Conservation (phyloP, 2,888 invertebrate genomes). For the Hypselothyrea guttata region DNA sequence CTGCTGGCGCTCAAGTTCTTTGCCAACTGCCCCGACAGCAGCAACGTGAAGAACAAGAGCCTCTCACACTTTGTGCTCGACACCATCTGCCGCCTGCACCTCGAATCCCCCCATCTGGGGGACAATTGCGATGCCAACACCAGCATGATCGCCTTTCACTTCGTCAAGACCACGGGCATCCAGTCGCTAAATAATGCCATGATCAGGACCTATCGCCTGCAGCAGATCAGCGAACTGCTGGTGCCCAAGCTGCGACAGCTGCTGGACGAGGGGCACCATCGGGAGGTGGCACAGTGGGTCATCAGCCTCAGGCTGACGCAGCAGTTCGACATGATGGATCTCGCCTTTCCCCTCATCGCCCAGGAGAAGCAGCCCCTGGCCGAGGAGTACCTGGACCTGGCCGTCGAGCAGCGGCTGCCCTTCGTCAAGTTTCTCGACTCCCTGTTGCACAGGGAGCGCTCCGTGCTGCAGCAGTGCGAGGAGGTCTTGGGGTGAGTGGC, state of each 20-base stretch:
- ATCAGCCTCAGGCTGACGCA: slow-evolving; percentile 86
- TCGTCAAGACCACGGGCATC: slow-evolving; percentile 87
- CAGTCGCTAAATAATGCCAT: slow-evolving; percentile 86
- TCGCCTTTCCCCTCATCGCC: slow-evolving; percentile 90
- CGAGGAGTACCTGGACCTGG: slow-evolving; percentile 88
- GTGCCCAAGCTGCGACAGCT: slow-evolving; percentile 85
- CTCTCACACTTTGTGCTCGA: slow-evolving; percentile 84
- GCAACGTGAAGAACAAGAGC: slow-evolving; percentile 81
- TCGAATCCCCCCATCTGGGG: slow-evolving; percentile 82
- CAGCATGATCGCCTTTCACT: slow-evolving; percentile 88
- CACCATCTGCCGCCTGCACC: slow-evolving; percentile 84
- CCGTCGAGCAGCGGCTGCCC: slow-evolving; percentile 86
- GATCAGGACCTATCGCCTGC: slow-evolving; percentile 86
- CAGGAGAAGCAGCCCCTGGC: slow-evolving; percentile 90
- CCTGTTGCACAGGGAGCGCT: slow-evolving; percentile 85
- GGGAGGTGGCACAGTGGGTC: slow-evolving; percentile 89
- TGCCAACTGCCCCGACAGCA: slow-evolving; percentile 80
- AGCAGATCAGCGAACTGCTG: slow-evolving; percentile 85
- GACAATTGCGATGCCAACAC: slow-evolving; percentile 83
- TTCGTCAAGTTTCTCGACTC: slow-evolving; percentile 89
- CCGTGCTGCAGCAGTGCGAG: slow-evolving; percentile 84
- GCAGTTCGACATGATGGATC: slow-evolving; percentile 87
- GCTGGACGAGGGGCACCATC: slow-evolving; percentile 85
- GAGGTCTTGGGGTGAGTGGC: slow-evolving; percentile 84
- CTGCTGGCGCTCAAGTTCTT: slow-evolving; percentile 80